A percentile compares a stretch with the other conserved stretches of the same genome.
These are phyloP conservation scores for Drosophila busckii DNA, from an alignment of 1,140 invertebrate genomes.

Conservation along the genomic window DNA sequence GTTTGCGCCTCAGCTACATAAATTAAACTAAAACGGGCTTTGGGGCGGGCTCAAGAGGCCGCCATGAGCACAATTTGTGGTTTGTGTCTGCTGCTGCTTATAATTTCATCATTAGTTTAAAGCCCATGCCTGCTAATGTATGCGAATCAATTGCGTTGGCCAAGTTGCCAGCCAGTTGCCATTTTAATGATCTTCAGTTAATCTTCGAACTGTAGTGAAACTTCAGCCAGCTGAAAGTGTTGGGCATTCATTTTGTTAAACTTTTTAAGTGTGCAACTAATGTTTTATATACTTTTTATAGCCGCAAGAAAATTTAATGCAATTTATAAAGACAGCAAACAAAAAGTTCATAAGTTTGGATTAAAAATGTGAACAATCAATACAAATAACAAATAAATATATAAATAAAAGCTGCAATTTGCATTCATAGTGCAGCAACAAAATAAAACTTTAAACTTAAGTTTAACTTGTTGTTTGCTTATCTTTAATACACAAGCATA, in stretches of 20 bases:
- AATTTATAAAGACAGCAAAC: background rate
- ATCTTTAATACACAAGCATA: no score
- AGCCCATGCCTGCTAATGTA: conserved; percentile 14
- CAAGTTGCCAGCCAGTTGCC: conserved; percentile 18
- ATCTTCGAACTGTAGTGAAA: conserved; percentile 2
- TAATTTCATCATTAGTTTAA: conserved; percentile 56
- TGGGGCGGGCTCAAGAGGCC: conserved; percentile 33
- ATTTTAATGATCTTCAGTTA: conserved; percentile 5
- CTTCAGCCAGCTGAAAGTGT: no score
- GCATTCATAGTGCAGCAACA: background rate
- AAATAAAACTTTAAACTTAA: no score
- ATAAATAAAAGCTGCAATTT: background rate
- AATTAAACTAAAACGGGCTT: conserved; percentile 48
- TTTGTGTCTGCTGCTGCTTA: conserved; percentile 17
- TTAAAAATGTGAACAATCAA: no score
- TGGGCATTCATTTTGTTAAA: no score
- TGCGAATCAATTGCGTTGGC: conserved; percentile 20
- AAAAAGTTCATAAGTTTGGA: no score
- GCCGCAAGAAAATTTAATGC: no score
- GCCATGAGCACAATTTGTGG: conserved; percentile 12
- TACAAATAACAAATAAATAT: background rate
- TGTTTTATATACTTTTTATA: no score
- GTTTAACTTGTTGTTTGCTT: no score
- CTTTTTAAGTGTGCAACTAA: no score
- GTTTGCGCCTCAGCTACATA: conserved; percentile 55